A percentile compares a stretch with the other conserved stretches of the same genome.
Conservation (phyloP, 2,888 invertebrate species). For the Mystacides longicornis region DNA sequence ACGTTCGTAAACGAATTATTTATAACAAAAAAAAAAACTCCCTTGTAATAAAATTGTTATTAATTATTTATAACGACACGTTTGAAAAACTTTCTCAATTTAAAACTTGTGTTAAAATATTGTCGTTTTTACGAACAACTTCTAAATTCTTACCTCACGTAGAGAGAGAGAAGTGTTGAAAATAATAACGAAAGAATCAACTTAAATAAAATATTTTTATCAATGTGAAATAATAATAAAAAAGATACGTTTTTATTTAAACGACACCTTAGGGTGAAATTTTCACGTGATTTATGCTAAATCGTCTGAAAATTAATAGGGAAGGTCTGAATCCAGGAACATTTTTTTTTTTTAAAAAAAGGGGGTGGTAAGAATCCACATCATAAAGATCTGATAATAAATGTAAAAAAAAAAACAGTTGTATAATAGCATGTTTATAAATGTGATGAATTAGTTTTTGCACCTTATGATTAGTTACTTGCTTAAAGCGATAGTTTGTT, state of each 20-base stretch:
- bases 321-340: too few relatives aligned
- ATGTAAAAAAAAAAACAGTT: not conserved
- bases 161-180: too few relatives aligned
- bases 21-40: not conserved
- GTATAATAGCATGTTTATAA: too few relatives aligned
- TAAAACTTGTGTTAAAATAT: not conserved
- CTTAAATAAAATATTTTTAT: too few relatives aligned
- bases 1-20: not conserved
- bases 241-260: too few relatives aligned
- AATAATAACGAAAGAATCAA: too few relatives aligned
- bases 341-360: not conserved
- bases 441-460: too few relatives aligned
- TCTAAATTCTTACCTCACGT: too few relatives aligned
- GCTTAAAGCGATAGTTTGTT: too few relatives aligned
- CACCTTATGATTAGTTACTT: too few relatives aligned
- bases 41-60: not conserved
- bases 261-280: slow-evolving; percentile 2
- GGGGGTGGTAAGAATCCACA: not conserved
- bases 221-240: too few relatives aligned
- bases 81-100: not conserved
- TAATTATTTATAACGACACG: not conserved
- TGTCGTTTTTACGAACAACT: not conserved
- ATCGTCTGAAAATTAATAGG: slow-evolving; percentile 3
- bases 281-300: slow-evolving; percentile 3
- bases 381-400: not conserved